Evolutionary conservation across 2,888 invertebrate genomes (phyloP).

Genomic region (Neelides folsomi): DNA sequence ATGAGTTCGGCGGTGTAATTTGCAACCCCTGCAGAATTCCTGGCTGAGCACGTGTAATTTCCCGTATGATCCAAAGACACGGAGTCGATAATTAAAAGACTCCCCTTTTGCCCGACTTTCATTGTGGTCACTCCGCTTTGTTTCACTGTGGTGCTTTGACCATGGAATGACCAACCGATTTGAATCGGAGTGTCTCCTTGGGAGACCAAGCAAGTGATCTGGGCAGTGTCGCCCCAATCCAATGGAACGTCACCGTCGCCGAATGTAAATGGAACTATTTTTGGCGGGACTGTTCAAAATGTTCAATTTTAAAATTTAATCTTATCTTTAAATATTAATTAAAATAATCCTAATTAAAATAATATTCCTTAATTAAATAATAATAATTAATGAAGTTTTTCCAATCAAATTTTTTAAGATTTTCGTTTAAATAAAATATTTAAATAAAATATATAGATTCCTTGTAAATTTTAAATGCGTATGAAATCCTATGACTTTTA

Average conservation of each 20-base stretch:
- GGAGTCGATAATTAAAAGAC: conserved; percentile 53
- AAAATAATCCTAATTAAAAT: too few species aligned
- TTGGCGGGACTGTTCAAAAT: conserved; percentile 38
- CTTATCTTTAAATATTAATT: too few species aligned
- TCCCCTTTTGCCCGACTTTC: conserved; percentile 46
- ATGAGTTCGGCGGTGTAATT: conserved; percentile 46
- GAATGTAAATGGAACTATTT: conserved; percentile 48
- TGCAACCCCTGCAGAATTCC: conserved; percentile 55
- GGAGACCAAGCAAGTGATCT: conserved; percentile 35
- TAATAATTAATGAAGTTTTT: too few species aligned
- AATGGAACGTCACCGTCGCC: conserved; percentile 42
- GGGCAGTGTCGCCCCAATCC: conserved; percentile 34
- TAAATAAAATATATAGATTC: too few species aligned
- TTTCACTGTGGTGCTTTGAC: conserved; percentile 30
- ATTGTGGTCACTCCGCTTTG: conserved; percentile 14
- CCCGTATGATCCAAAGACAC: conserved; percentile 57
- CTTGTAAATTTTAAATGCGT: too few species aligned
- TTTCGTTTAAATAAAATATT: too few species aligned
- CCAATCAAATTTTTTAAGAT: too few species aligned
- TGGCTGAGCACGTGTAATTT: conserved; percentile 60
- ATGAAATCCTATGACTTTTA: too few species aligned
- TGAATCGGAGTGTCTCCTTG: conserved; percentile 48
- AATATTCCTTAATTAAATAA: too few species aligned
- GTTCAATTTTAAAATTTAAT: background rate
- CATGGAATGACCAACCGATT: too few species aligned